A percentile compares a stretch with the other conserved stretches of the same genome.
Evolutionary conservation across 2,113 vertebrate genomes (phyloP).

Genomic region (Isurus oxyrinchus): DNA sequence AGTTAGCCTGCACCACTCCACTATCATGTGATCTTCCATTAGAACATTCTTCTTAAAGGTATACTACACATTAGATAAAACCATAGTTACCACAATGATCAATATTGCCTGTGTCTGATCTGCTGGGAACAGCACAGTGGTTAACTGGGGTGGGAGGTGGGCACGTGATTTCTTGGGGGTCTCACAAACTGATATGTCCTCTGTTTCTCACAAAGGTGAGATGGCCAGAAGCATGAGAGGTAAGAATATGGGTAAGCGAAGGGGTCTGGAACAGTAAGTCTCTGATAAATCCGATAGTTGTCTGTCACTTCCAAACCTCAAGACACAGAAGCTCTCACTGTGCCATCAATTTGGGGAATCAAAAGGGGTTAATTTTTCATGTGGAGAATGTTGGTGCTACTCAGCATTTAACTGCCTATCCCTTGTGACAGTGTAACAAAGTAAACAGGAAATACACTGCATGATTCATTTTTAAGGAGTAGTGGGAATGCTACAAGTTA

Average conservation of each 20-base stretch:
- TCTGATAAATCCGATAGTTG: neutral
- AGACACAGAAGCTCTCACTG: neutral
- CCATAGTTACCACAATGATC: no score
- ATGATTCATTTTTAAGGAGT: conserved; percentile 34
- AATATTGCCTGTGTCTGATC: no score
- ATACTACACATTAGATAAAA: no score
- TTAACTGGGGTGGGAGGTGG: no score
- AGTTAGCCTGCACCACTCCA: no score
- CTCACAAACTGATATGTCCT: neutral
- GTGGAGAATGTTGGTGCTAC: conserved; percentile 19
- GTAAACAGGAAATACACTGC: conserved; percentile 29
- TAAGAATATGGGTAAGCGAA: neutral
- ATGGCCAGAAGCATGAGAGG: neutral
- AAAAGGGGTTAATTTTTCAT: conserved; percentile 27
- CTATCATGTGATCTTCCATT: no score
- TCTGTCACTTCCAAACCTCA: neutral
- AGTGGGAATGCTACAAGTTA: conserved; percentile 31
- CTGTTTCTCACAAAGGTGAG: neutral
- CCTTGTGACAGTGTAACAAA: neutral
- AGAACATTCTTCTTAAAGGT: no score
- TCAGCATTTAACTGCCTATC: conserved; percentile 12
- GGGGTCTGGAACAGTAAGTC: neutral
- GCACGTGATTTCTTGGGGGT: no score
- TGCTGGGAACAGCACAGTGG: no score
- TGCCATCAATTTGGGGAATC: neutral